Evolutionary conservation across 2,797 vertebrate species (phyloP).

Genomic region (Heliangelus exortis): DNA sequence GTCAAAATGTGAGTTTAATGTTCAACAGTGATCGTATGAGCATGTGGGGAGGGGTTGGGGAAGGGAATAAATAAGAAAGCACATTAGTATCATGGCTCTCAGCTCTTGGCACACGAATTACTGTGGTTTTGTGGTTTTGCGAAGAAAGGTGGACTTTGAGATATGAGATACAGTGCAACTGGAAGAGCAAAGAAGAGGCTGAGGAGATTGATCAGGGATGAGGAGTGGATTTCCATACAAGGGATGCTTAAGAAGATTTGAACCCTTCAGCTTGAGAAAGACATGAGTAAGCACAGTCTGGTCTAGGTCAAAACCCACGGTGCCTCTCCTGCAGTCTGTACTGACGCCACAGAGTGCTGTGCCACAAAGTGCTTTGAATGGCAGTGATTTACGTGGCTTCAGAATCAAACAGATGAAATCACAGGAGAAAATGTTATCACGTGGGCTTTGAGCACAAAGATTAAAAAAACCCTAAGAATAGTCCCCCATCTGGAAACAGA

Average conservation of each 20-base stretch:
- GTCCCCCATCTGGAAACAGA: background rate
- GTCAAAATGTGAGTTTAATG: background rate
- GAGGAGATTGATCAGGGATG: background rate
- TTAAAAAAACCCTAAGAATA: background rate
- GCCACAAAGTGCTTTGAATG: background rate
- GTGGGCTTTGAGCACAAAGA: background rate
- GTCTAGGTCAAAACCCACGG: background rate
- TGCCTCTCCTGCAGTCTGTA: background rate
- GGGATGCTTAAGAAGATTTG: background rate
- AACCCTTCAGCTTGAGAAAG: background rate
- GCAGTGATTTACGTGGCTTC: rapidly evolving
- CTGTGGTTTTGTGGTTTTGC: background rate
- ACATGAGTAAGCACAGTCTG: background rate
- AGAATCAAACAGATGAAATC: background rate
- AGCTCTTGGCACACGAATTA: background rate
- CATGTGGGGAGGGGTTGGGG: background rate
- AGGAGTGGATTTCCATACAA: background rate
- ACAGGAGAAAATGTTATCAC: background rate
- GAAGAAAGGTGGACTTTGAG: background rate
- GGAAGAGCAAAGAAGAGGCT: background rate
- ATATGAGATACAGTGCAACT: background rate
- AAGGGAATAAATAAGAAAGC: background rate
- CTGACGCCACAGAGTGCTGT: background rate
- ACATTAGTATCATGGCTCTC: background rate
- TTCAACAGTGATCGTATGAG: background rate